Base-by-base conservation (phyloP, 2,888 invertebrate genomes). In the Corbicula japonica region DNA sequence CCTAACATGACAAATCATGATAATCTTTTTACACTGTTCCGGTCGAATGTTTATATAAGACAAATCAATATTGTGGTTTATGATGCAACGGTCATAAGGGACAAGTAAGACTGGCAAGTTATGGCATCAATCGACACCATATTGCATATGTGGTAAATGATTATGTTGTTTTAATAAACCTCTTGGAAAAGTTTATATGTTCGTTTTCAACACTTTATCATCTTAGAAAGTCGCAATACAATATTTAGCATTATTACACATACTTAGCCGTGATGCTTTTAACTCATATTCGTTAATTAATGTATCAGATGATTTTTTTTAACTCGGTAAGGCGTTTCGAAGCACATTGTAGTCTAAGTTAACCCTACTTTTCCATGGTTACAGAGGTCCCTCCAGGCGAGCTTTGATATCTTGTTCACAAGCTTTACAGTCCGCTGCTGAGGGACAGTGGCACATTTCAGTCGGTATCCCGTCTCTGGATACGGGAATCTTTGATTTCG, bases 281-380 rank as follows among this genome's bases (percentile, higher is more conserved):
- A 41, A 41, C 15, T 41, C 10, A 41, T 10, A 10, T 41, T 41
- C 10, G 41, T 18, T 12, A 18, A 10, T 41, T 12, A 41, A 41
- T 10, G 41, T 18, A 41, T 12, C 41, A 41, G 10, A 41, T 41
- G 10, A 41, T 18, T 41, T 10, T 18, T 10, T 41, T 12, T 18
- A 41, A 12, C 10, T 41, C n/a, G n/a, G 15, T 41, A 12, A 41
- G 10, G 15, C 15, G 15, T 41, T 12, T 41, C 10, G 10, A 41
- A 12, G 10, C 10, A 12, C 10, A 41, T 12, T 38, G 41, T 50
- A 50, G n/a, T 8, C 10, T 15, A 15, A 41, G 41, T 10, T 41
- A 12, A 12, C 3, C 21, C 35, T 70, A 76, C 76, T 63, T 75
- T 48, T 46, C 85, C 85, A 60, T 90, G 90, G 74, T 12, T 44